Evolutionary conservation across 2,113 vertebrate species (phyloP).

Genomic region (Ailuropoda melanoleuca): DNA sequence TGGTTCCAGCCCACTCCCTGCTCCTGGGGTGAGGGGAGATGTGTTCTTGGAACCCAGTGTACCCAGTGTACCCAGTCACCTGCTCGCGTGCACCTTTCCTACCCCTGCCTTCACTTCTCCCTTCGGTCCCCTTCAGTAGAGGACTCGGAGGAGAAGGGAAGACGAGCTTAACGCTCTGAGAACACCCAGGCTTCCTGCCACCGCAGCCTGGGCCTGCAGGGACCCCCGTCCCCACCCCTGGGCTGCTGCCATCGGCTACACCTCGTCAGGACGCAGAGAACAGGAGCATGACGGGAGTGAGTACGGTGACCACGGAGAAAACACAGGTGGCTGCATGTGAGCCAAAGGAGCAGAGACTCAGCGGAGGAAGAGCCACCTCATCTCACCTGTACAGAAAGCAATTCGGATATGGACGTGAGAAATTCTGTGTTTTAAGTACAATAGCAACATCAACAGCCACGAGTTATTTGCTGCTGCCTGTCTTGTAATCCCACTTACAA

Average conservation of each 20-base stretch:
- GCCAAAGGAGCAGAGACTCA: accelerated
- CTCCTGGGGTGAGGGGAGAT: background rate
- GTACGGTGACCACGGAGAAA: accelerated
- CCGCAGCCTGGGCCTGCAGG: accelerated
- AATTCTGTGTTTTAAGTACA: accelerated
- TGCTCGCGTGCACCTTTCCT: accelerated
- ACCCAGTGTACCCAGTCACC: accelerated
- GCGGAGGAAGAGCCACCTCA: accelerated
- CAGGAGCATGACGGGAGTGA: accelerated
- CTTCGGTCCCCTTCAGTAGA: no score
- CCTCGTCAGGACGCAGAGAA: accelerated
- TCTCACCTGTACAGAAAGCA: accelerated
- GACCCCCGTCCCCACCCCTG: accelerated
- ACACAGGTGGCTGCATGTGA: accelerated
- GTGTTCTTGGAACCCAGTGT: accelerated
- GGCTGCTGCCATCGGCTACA: background rate
- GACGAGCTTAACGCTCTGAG: accelerated
- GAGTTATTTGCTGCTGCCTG: background rate
- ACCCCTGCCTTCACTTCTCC: background rate
- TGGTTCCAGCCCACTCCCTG: accelerated
- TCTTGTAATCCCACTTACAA: background rate
- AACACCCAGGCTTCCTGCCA: background rate
- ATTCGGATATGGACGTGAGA: accelerated
- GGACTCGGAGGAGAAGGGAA: background rate
- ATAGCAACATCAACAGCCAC: background rate